Conservation (phyloP, 2,113 vertebrate species). For the Epinephelus lanceolatus region DNA sequence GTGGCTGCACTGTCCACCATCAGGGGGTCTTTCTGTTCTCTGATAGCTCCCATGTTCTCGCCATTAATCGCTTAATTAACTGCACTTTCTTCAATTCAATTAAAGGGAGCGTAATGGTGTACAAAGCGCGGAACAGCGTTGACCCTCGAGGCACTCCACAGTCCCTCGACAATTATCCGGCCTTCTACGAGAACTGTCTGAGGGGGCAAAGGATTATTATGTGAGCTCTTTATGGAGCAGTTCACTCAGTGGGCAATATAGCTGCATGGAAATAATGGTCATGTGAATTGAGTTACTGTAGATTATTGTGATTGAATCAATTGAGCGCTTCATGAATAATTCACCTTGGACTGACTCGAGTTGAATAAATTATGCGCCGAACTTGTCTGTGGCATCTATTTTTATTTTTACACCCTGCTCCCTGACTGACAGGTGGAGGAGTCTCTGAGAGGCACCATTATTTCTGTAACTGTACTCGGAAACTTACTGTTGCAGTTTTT, state of each 20-base stretch:
- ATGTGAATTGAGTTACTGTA: slow-evolving; percentile 26
- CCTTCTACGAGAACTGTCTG: slow-evolving; percentile 11
- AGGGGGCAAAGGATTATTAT: slow-evolving; percentile 28
- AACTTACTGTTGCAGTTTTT: slow-evolving; percentile 8
- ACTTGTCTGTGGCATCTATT: not conserved
- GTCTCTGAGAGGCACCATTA: not conserved
- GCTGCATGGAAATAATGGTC: not conserved
- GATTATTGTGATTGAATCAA: slow-evolving; percentile 29
- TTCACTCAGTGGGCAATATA: slow-evolving; percentile 2
- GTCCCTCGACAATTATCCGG: slow-evolving; percentile 50
- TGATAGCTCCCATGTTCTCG: slow-evolving; percentile 51
- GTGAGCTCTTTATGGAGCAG: slow-evolving; percentile 31
- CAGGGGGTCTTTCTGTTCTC: slow-evolving; percentile 47
- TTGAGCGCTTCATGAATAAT: slow-evolving; percentile 21
- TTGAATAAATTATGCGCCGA: slow-evolving; percentile 13
- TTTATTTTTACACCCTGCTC: not conserved
- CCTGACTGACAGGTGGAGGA: slow-evolving; percentile 9
- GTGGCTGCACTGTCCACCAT: slow-evolving; percentile 34
- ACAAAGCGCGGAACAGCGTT: slow-evolving; percentile 46
- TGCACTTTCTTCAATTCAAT: slow-evolving; percentile 70
- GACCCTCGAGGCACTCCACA: slow-evolving; percentile 52
- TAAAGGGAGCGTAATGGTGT: slow-evolving; percentile 65
- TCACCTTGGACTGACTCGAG: not conserved
- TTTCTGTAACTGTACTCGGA: not conserved
- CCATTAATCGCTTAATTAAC: slow-evolving; percentile 79